phyloP scores from a whole-genome alignment of 1,140 invertebrate species.

The roundworm (Caenorhabditis elegans) region DNA sequence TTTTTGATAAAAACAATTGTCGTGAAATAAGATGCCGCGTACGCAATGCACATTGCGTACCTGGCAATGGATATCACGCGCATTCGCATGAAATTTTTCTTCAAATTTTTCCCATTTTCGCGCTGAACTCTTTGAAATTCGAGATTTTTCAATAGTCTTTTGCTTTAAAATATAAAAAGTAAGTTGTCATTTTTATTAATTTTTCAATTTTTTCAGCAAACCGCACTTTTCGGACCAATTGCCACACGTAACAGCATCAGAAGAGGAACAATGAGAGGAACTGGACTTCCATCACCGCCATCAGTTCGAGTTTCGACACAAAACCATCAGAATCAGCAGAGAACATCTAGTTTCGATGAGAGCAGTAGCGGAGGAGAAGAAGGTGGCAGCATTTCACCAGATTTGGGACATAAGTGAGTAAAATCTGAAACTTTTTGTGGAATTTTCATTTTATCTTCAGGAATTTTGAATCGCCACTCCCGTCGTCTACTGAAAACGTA shows the following conservation, averaged over 20 bases:
- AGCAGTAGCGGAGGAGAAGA: conserved; percentile 14
- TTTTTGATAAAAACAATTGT: no score
- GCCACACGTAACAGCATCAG: neutral
- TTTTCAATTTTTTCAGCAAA: neutral
- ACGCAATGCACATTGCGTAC: no score
- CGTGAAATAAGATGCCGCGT: no score
- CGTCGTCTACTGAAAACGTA: neutral
- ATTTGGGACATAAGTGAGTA: neutral
- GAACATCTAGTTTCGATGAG: conserved; percentile 1
- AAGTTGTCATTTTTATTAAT: neutral
- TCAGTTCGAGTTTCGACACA: neutral
- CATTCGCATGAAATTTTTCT: no score
- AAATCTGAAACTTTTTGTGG: no score
- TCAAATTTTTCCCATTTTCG: neutral
- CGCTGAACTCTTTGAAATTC: neutral
- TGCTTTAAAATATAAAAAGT: no score
- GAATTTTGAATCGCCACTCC: neutral
- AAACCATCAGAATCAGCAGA: neutral
- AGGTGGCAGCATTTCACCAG: neutral
- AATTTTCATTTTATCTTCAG: neutral
- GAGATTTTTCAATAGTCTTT: no score
- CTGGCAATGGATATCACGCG: no score
- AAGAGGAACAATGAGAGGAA: neutral
- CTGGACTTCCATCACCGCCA: neutral
- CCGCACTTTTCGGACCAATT: neutral